These are phyloP conservation scores for Macrophya alboannulata DNA, from an alignment of 2,888 invertebrate genomes.

Conservation along the genomic window DNA sequence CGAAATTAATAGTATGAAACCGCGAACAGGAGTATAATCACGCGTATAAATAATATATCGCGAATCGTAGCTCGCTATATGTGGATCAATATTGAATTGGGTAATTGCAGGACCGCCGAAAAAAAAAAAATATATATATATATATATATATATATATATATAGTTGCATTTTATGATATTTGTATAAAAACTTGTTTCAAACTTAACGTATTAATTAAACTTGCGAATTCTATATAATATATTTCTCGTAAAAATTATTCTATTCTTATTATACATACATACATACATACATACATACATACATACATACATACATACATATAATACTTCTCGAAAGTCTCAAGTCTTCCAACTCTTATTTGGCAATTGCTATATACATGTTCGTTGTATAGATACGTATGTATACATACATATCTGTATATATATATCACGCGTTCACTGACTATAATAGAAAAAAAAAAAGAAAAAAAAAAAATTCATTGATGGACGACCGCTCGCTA, in stretches of 20 bases:
- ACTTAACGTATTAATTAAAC: neutral
- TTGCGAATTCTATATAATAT: neutral
- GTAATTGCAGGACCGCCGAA: neutral
- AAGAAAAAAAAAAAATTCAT: neutral
- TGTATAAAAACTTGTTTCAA: neutral
- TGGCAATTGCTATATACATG: slow-evolving; percentile 7
- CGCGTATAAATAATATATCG: neutral
- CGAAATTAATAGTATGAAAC: neutral
- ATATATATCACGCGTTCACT: neutral
- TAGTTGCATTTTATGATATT: neutral
- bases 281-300: neutral
- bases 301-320: neutral
- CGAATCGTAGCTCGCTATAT: no score
- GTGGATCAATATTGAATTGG: neutral
- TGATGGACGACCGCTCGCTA: neutral
- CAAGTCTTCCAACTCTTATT: slow-evolving; percentile 49
- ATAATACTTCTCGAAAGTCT: slow-evolving; percentile 33
- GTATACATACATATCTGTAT: slow-evolving; percentile 6
- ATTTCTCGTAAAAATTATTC: slow-evolving; percentile 1
- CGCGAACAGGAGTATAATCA: neutral
- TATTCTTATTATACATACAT: neutral
- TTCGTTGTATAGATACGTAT: neutral
- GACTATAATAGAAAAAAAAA: no score
- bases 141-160: no score
- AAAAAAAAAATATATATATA: no score